Evolutionary conservation across 2,888 invertebrate genomes (phyloP).

Genomic region (Herminia tarsipennalis): DNA sequence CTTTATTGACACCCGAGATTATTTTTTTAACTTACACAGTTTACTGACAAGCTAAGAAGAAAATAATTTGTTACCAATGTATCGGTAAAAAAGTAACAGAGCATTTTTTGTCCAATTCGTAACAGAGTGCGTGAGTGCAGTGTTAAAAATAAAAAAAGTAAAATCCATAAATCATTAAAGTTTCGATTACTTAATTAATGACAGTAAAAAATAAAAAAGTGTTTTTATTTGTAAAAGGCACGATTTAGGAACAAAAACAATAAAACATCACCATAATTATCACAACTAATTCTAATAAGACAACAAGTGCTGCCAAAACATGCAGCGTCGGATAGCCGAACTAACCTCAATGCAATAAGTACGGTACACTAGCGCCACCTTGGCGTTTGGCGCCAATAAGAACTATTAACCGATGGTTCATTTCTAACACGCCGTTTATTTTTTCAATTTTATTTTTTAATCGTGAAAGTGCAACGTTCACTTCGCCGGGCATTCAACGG

Average conservation of each 20-base stretch:
- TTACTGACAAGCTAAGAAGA: too few species aligned
- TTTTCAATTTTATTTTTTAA: constrained; percentile 75
- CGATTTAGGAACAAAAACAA: too few species aligned
- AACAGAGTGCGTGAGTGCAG: too few species aligned
- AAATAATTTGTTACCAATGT: too few species aligned
- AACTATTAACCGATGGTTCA: constrained; percentile 74
- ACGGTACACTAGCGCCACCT: constrained; percentile 58
- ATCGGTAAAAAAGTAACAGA: too few species aligned
- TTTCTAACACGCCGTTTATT: constrained; percentile 70
- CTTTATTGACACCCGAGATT: constrained; percentile 59
- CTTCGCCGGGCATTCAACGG: constrained; percentile 77
- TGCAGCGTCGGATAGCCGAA: constrained; percentile 78
- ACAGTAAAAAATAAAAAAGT: too few species aligned
- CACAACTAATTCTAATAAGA: constrained; percentile 40
- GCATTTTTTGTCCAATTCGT: too few species aligned
- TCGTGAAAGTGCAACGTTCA: constrained; percentile 84
- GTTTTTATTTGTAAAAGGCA: too few species aligned
- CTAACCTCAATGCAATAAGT: constrained; percentile 51
- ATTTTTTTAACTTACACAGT: constrained; percentile 35
- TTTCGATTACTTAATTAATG: too few species aligned
- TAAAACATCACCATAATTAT: constrained; percentile 1
- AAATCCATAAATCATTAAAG: too few species aligned
- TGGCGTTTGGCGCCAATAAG: constrained; percentile 54
- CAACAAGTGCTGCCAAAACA: constrained; percentile 61
- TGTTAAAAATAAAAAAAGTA: too few species aligned